Conservation (phyloP, 2,888 invertebrate genomes). For the Heliconius erato region DNA sequence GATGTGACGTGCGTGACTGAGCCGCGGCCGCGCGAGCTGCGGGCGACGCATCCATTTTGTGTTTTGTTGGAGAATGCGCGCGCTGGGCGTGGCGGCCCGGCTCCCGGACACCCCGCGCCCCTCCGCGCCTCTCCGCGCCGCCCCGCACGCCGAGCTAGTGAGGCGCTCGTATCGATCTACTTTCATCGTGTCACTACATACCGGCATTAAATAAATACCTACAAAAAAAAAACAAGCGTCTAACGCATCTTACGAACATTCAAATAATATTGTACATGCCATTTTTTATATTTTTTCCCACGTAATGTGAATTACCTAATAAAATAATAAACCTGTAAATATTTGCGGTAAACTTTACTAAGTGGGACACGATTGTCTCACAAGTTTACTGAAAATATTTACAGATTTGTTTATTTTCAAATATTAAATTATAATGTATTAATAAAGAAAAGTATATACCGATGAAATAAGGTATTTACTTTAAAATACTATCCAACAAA, state of each 20-base stretch:
- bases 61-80: constrained; percentile 80
- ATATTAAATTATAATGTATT: too few species aligned
- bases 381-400: too few species aligned
- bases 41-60: constrained; percentile 72
- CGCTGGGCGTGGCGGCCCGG: constrained; percentile 78
- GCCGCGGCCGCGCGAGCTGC: constrained; percentile 56
- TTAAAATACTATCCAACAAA: too few species aligned
- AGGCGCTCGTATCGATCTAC: constrained; percentile 48
- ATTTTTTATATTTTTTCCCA: too few species aligned
- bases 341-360: too few species aligned
- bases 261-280: neutral
- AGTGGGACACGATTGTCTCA: too few species aligned
- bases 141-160: constrained; percentile 54
- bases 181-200: constrained; percentile 28
- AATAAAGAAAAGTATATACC: too few species aligned
- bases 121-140: constrained; percentile 58
- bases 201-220: neutral
- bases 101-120: constrained; percentile 65
- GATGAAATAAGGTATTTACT: too few species aligned
- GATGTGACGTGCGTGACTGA: constrained; percentile 75
- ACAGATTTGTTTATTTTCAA: too few species aligned
- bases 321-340: too few species aligned
- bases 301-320: too few species aligned
- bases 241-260: neutral
- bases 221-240: neutral